Evolutionary conservation across 2,113 vertebrate genomes (phyloP), one percentile per base, ranked within the genome.

Genomic region (Syrrhaptes paradoxus): DNA sequence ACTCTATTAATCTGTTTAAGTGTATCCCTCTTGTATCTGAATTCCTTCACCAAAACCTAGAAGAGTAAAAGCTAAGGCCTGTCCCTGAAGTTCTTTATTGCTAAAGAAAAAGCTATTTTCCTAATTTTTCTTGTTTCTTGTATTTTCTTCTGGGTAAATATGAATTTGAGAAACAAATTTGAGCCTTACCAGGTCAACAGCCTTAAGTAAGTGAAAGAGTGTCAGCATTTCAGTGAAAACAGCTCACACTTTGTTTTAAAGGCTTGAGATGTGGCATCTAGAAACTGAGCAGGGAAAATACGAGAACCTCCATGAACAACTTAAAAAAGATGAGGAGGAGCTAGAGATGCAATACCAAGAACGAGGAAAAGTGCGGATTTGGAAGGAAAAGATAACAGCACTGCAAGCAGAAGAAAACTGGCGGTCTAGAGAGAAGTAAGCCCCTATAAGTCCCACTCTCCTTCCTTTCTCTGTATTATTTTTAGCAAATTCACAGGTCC

Each of bases 271-370:
- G 96, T 98, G 97, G 97, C 96, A 98, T 84, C 77, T 98, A n/a
- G 98, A 98, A 90, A 92, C 98, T 21, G 96, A 98, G 34, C 97
- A 98, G 84, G 97, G 97, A 76, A 98, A 91, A 85, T 95, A 98
- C 2, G 73, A 97, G 32, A 78, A 17, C 2, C 67, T 98, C 28
- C 89, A 29, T 43, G 95, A 97, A 68, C 90, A 96, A 55, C 72
- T 98, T 67, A 72, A 85, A 31, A 87, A 94, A 59, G 97, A 98
- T 36, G 98, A 98, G 70, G 95, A 94, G 77, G 86, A 95, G 43
- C 92, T 98, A 15, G 91, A 97, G 43, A 70, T 36, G 62, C 38
- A 88, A n/a, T 96, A 96, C 72, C 85, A 70, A 49, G 93, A 96
- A 36, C 97, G 82, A 55, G 92, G 96, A 4, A 89, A 87, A 36